phyloP scores from a whole-genome alignment of 2,797 vertebrate species.

The Sitta carolinensis region DNA sequence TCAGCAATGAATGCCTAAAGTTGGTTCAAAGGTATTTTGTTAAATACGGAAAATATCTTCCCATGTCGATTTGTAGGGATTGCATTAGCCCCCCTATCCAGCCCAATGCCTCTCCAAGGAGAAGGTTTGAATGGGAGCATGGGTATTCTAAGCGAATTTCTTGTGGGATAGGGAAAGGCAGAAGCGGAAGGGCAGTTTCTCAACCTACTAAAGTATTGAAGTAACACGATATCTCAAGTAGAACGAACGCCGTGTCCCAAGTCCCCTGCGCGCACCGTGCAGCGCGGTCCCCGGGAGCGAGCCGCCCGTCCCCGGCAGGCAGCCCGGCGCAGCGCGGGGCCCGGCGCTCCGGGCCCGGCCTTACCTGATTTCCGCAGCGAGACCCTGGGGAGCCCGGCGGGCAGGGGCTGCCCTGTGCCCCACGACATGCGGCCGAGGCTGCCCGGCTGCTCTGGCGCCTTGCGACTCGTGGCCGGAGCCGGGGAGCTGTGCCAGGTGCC shows the following conservation, averaged over 20 bases:
- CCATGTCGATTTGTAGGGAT: not conserved
- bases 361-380: constrained; percentile 89
- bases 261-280: not conserved
- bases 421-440: constrained; percentile 71
- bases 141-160: not conserved
- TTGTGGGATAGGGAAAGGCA: not conserved
- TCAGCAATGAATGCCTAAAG: constrained; percentile 9
- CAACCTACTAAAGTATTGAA: not conserved
- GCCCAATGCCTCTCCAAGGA: not conserved
- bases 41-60: not conserved
- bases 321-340: no score
- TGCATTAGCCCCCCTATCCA: not conserved
- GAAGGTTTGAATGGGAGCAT: not conserved
- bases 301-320: not conserved
- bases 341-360: constrained; percentile 42
- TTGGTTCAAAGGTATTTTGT: constrained; percentile 2
- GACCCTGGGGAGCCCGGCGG: constrained; percentile 77
- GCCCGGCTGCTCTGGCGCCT: not conserved
- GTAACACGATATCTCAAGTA: not conserved
- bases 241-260: not conserved
- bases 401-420: constrained; percentile 69
- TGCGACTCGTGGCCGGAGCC: constrained; percentile 40
- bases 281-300: not conserved
- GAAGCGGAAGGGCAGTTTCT: not conserved
- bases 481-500: constrained; percentile 48